Conservation (phyloP, 2,113 vertebrate genomes). For the Sylvia atricapilla region DNA sequence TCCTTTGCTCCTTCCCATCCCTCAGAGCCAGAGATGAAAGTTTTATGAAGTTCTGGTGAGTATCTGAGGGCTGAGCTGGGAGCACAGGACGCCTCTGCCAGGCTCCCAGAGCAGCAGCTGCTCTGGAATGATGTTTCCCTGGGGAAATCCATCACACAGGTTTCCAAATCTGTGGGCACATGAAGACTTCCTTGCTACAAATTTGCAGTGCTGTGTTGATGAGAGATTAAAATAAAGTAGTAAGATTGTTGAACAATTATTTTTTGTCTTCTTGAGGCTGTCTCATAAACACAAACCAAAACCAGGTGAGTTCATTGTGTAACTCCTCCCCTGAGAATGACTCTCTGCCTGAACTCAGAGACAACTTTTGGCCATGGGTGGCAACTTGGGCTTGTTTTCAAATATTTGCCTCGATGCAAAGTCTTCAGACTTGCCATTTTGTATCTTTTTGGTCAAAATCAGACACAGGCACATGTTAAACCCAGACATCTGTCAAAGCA, state of each 20-base stretch:
- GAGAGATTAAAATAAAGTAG: neutral
- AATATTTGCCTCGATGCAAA: neutral
- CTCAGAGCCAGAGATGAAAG: rapidly evolving
- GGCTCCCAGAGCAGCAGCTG: neutral
- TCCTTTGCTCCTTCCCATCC: neutral
- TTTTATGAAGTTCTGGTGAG: neutral
- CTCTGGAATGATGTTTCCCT: neutral
- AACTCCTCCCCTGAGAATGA: neutral
- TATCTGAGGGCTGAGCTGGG: rapidly evolving
- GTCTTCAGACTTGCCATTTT: neutral
- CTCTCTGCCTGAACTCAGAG: neutral
- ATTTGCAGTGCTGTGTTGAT: neutral
- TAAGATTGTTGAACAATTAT: neutral
- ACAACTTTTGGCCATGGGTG: neutral
- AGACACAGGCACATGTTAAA: neutral
- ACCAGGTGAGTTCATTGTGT: neutral
- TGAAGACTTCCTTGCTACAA: neutral
- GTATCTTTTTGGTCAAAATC: neutral
- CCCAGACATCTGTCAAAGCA: neutral
- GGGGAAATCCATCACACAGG: neutral
- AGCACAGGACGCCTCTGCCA: neutral
- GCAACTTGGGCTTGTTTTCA: neutral
- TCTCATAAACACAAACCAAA: neutral
- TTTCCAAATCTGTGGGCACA: rapidly evolving
- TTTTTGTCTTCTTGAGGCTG: neutral